phyloP scores from a whole-genome alignment of 53 echinoderm and acorn worm genomes.

The Arbacia lixula region DNA sequence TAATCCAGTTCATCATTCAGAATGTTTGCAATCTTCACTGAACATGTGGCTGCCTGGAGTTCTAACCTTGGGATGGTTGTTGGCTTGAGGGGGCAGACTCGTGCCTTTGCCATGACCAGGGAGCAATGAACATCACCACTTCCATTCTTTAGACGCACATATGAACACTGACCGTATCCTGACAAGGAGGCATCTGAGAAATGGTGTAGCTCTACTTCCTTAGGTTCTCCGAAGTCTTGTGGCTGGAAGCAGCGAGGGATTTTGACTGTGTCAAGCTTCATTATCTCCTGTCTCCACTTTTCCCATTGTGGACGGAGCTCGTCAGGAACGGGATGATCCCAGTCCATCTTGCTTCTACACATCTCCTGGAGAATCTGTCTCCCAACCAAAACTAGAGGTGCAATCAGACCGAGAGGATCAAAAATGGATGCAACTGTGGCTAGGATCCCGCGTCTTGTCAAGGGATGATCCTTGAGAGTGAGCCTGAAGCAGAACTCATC shows the following conservation, averaged over 20 bases:
- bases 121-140: slow-evolving; percentile 20
- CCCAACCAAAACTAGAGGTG: slow-evolving; percentile 46
- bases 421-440: slow-evolving; percentile 61
- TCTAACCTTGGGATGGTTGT: slow-evolving; percentile 72
- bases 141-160: slow-evolving; percentile 41
- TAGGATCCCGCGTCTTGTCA: slow-evolving; percentile 61
- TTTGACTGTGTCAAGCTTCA: slow-evolving; percentile 23
- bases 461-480: slow-evolving; percentile 55
- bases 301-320: slow-evolving; percentile 53
- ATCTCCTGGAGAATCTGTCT: slow-evolving; percentile 57
- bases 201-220: slow-evolving; percentile 54
- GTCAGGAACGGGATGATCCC: slow-evolving; percentile 57
- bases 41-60: slow-evolving; percentile 68
- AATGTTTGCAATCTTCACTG: slow-evolving; percentile 48
- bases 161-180: slow-evolving; percentile 73
- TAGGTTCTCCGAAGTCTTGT: slow-evolving; percentile 16
- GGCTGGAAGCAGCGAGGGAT: slow-evolving; percentile 59
- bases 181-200: slow-evolving; percentile 64
- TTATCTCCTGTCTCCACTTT: slow-evolving; percentile 56
- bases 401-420: slow-evolving; percentile 61
- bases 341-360: slow-evolving; percentile 43
- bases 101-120: slow-evolving; percentile 60
- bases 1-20: slow-evolving; percentile 65
- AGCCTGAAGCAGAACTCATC: slow-evolving; percentile 67
- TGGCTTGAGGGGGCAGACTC: slow-evolving; percentile 62